Conservation (phyloP, 2,888 invertebrate genomes). For the Pemphredon lugubris region DNA sequence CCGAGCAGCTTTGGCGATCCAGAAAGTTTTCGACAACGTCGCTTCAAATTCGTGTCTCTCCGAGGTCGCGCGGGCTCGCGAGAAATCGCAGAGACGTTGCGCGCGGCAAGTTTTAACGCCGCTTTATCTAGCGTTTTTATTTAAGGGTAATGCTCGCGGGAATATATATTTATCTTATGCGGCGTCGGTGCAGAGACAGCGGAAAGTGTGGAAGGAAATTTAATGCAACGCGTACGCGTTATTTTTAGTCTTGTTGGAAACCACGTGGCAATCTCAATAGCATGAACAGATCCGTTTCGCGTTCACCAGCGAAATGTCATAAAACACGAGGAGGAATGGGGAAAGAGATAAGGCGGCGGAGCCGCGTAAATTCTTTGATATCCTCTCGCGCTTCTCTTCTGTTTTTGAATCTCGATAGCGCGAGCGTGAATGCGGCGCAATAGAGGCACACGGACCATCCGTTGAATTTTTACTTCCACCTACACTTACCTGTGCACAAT, state of each 20-base stretch:
- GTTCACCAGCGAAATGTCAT: conserved; percentile 14
- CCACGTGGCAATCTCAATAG: conserved; percentile 33
- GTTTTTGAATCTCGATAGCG: conserved; percentile 15
- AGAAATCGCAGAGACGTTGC: too few species aligned
- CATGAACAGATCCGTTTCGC: conserved; percentile 4
- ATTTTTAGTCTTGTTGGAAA: conserved; percentile 4
- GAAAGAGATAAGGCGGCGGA: conserved; percentile 7
- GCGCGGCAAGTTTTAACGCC: too few species aligned
- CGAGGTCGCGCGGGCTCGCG: too few species aligned
- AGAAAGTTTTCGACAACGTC: too few species aligned
- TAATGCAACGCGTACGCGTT: not conserved
- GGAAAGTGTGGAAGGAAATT: conserved; percentile 1
- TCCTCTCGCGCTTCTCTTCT: conserved; percentile 2
- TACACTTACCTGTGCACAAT: too few species aligned
- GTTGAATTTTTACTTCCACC: not conserved
- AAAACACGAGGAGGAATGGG: conserved; percentile 14
- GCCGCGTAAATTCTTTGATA: conserved; percentile 18
- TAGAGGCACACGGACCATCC: not conserved
- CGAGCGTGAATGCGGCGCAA: not conserved
- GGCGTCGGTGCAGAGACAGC: conserved; percentile 1
- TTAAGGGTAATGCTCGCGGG: not conserved
- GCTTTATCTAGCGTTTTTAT: too few species aligned
- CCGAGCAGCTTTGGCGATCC: too few species aligned
- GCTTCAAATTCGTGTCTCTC: too few species aligned
- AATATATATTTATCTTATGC: not conserved